phyloP scores from a whole-genome alignment of 1,140 invertebrate species.

The Lepidotrigona ventralis region DNA sequence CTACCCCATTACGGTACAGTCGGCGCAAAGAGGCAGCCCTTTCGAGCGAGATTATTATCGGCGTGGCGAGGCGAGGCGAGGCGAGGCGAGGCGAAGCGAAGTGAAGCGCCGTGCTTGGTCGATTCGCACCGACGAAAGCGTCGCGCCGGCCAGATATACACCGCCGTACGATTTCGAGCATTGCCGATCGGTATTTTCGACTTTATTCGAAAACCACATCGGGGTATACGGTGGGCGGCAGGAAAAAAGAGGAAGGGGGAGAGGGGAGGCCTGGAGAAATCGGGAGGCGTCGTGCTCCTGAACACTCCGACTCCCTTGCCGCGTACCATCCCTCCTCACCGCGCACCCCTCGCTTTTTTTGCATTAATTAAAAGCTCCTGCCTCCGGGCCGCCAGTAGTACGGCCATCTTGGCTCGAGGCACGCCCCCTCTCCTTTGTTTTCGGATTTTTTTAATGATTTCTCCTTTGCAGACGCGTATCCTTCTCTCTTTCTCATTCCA shows the following conservation, averaged over 20 bases:
- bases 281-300: slow-evolving; percentile 34
- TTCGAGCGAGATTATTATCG: slow-evolving; percentile 19
- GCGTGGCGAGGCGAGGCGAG: not conserved
- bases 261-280: slow-evolving; percentile 29
- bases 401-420: slow-evolving; percentile 78
- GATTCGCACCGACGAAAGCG: slow-evolving; percentile 1
- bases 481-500: slow-evolving; percentile 38
- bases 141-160: not conserved
- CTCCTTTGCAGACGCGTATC: slow-evolving; percentile 65
- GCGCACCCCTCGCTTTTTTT: slow-evolving; percentile 64
- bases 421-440: slow-evolving; percentile 79
- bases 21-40: slow-evolving; percentile 46
- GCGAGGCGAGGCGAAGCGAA: not conserved
- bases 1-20: slow-evolving; percentile 70
- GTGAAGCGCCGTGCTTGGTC: not conserved
- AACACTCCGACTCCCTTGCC: slow-evolving; percentile 42
- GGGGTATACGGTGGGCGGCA: not conserved
- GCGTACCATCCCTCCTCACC: slow-evolving; percentile 10
- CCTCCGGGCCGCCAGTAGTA: slow-evolving; percentile 69
- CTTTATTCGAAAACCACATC: slow-evolving; percentile 34
- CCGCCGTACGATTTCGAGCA: slow-evolving; percentile 1
- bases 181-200: slow-evolving; percentile 44
- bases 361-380: slow-evolving; percentile 78
- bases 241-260: not conserved
- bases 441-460: slow-evolving; percentile 77